Base-by-base conservation (phyloP, 1,140 invertebrate species). In the Caligus rogercresseyi region DNA sequence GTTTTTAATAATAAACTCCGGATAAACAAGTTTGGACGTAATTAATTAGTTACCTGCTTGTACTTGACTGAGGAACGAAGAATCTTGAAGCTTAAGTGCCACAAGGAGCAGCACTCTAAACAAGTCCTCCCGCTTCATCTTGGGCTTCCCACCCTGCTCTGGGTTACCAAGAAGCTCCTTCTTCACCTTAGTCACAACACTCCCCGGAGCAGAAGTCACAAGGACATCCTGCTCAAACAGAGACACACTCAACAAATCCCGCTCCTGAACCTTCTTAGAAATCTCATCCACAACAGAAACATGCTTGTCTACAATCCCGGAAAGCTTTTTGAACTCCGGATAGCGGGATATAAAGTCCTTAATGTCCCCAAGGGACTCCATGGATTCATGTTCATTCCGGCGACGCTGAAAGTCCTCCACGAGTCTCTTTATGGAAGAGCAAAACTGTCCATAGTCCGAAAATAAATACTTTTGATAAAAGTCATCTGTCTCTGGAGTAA, bases 281-380 rank as follows among this genome's bases (percentile, higher is more conserved):
- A 99, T 73, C 75, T 98, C 93, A 15, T 91, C 89, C 53, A 98
- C 87, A 55, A 98, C 81, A 7, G 89, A 92, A 20, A 98, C 86
- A 76, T 98, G 95, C 75, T 97, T 98, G 1, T 89, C 84, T 13
- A 98, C 92, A 2, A 93, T 96, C 20, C 94, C 94, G 0, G 90
- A 95, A 81, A 98, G 91, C 83, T 98, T 98, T 78, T 85, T 77
- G 65, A 81, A 81, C 65, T 80, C 76, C 2, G 79, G 57, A 18
- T 60, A 60, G 18, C 57, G 21, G 18, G 26, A 18, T 21, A 60
- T 60, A 26, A 60, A 60, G 24, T 60, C 57, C 25, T 60, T 60
- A 26, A 60, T 60, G 24, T 60, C 57, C 16, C 26, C 26, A 15
- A 60, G 18, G 26, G 20, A 24, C 2, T 60, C 57, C 24, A 60